phyloP scores from a whole-genome alignment of 2,888 invertebrate genomes.

The Acronicta alni region DNA sequence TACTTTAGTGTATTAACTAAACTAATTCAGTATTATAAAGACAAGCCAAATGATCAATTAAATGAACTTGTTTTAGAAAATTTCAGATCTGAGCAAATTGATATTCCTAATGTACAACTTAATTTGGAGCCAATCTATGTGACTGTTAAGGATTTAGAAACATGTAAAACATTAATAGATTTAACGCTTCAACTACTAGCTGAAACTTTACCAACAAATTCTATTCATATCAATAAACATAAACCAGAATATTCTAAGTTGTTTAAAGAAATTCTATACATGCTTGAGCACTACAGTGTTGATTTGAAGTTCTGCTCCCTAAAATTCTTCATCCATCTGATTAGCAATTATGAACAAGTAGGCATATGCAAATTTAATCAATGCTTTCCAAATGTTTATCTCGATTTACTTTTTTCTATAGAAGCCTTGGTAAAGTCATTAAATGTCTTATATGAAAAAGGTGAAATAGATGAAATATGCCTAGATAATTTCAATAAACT shows the following conservation, averaged over 20 bases:
- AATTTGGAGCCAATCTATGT: conserved; percentile 82
- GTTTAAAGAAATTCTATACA: conserved; percentile 67
- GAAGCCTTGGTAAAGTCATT: conserved; percentile 72
- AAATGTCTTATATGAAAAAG: conserved; percentile 73
- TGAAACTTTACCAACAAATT: conserved; percentile 75
- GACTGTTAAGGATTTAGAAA: conserved; percentile 70
- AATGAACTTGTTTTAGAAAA: conserved; percentile 73
- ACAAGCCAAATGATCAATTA: conserved; percentile 51
- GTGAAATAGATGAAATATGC: conserved; percentile 66
- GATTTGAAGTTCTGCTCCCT: conserved; percentile 76
- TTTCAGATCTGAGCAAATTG: conserved; percentile 81
- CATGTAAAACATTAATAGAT: conserved; percentile 76
- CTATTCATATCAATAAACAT: conserved; percentile 67
- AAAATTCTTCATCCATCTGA: conserved; percentile 75
- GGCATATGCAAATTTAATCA: conserved; percentile 66
- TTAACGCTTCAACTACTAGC: conserved; percentile 76
- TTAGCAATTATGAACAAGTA: conserved; percentile 70
- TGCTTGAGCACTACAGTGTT: conserved; percentile 76
- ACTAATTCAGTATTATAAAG: conserved; percentile 81
- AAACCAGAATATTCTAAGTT: conserved; percentile 61
- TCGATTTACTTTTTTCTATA: conserved; percentile 64
- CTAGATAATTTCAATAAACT: conserved; percentile 70
- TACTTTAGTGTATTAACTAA: conserved; percentile 81
- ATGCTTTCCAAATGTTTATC: conserved; percentile 67
- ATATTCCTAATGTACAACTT: conserved; percentile 75